Conservation (phyloP, 2,888 invertebrate genomes). For the Julus scandinavius region DNA sequence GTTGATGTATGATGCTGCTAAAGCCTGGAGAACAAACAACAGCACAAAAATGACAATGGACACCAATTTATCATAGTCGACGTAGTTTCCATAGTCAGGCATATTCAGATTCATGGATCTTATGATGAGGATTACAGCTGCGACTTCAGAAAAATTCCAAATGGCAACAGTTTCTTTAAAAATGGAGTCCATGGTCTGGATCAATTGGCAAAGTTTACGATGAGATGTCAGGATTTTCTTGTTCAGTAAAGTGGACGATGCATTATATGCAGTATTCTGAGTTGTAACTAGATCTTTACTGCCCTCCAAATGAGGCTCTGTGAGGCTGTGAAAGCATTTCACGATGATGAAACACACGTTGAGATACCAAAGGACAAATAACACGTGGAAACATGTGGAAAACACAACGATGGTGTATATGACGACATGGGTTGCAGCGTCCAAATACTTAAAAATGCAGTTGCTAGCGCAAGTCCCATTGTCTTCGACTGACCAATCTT, state of each 20-base stretch:
- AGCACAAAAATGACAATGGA: not conserved
- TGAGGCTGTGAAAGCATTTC: not conserved
- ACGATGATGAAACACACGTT: not conserved
- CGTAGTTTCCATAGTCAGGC: not conserved
- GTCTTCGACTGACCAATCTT: not conserved
- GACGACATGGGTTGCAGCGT: not conserved
- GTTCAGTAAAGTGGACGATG: not conserved
- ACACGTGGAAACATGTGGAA: not conserved
- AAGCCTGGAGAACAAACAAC: not conserved
- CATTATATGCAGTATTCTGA: not conserved
- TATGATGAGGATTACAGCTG: not conserved
- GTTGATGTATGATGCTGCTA: constrained; percentile 25
- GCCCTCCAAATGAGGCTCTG: not conserved
- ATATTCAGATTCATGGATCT: not conserved
- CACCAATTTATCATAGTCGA: not conserved
- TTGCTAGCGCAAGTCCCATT: not conserved
- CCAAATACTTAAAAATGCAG: not conserved
- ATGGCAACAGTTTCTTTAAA: not conserved
- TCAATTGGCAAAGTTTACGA: not conserved
- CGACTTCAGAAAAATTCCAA: constrained; percentile 36
- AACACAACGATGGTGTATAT: not conserved
- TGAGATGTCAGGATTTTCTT: not conserved
- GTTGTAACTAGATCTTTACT: not conserved
- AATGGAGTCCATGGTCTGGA: constrained; percentile 11
- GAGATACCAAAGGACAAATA: constrained; percentile 22